Evolutionary conservation across 2,113 vertebrate species (phyloP).

Genomic region (Chaenogobius annularis): DNA sequence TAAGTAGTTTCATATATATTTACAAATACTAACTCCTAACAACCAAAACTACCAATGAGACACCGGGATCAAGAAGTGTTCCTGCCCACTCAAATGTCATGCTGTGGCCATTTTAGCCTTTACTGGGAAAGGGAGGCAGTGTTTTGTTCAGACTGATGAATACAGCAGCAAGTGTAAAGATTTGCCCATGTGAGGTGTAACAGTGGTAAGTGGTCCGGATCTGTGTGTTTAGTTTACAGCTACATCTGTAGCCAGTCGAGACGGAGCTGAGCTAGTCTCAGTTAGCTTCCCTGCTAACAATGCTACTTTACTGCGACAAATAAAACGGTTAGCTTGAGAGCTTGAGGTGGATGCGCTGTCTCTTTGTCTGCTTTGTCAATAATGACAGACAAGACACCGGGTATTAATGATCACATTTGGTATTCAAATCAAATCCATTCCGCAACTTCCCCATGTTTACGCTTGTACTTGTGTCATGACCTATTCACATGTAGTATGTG

Average conservation of each 20-base stretch:
- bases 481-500: background rate
- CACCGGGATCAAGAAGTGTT: background rate
- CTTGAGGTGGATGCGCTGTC: background rate
- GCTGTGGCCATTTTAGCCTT: slow-evolving; percentile 76
- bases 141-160: background rate
- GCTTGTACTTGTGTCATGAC: background rate
- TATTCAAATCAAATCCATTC: background rate
- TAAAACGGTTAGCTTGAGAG: background rate
- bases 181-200: background rate
- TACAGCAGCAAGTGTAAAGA: background rate
- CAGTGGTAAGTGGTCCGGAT: slow-evolving; percentile 45
- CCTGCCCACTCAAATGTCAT: slow-evolving; percentile 39
- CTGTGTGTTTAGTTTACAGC: background rate
- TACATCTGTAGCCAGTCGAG: background rate
- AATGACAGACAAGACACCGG: background rate
- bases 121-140: slow-evolving; percentile 21
- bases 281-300: slow-evolving; percentile 59
- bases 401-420: background rate
- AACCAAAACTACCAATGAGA: slow-evolving; percentile 48
- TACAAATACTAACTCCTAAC: no score
- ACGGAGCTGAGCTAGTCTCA: slow-evolving; percentile 8
- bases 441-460: background rate
- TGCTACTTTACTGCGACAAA: slow-evolving; percentile 14
- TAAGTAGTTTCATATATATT: no score
- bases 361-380: background rate